Percentiles rank a stretch among this genome's conserved stretches.
These are phyloP conservation scores for Coracopsis vasa DNA, from an alignment of 2,113 vertebrate genomes.

Conservation along the genomic window DNA sequence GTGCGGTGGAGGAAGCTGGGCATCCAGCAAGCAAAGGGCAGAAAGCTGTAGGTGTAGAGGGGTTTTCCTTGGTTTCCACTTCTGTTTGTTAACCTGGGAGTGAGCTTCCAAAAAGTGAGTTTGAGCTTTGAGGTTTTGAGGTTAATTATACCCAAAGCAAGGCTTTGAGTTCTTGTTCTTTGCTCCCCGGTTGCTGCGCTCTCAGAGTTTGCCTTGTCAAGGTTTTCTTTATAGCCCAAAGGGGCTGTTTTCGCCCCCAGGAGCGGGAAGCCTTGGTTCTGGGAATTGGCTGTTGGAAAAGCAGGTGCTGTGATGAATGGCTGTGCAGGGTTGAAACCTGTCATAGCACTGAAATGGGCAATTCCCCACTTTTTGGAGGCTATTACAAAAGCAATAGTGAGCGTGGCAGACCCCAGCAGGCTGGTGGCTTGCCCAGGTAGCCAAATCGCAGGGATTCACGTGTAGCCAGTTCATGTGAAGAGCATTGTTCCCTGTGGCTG, in stretches of 20 bases:
- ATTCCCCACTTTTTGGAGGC: background rate
- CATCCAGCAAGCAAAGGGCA: accelerated
- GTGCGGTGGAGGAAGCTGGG: accelerated
- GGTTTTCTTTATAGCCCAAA: accelerated
- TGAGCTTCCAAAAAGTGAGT: background rate
- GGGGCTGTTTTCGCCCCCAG: accelerated
- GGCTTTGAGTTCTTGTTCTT: background rate
- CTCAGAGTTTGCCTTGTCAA: background rate
- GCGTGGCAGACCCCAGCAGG: accelerated
- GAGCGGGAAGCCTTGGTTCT: background rate
- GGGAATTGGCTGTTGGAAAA: background rate
- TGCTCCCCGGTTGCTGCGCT: accelerated
- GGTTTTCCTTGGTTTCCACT: background rate
- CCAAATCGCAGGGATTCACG: background rate
- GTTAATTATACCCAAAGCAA: accelerated
- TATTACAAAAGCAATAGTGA: accelerated
- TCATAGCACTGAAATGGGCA: accelerated
- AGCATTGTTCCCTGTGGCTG: background rate
- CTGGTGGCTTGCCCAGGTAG: background rate
- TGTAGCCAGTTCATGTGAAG: background rate
- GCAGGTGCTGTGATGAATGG: background rate
- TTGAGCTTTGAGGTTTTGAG: background rate
- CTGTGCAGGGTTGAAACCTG: background rate
- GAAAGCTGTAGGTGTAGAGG: background rate
- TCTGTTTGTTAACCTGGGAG: background rate